Evolutionary conservation across 2,797 vertebrate species (phyloP), one percentile per base, ranked within the genome.

Genomic region (Lutjanus argentimaculatus): DNA sequence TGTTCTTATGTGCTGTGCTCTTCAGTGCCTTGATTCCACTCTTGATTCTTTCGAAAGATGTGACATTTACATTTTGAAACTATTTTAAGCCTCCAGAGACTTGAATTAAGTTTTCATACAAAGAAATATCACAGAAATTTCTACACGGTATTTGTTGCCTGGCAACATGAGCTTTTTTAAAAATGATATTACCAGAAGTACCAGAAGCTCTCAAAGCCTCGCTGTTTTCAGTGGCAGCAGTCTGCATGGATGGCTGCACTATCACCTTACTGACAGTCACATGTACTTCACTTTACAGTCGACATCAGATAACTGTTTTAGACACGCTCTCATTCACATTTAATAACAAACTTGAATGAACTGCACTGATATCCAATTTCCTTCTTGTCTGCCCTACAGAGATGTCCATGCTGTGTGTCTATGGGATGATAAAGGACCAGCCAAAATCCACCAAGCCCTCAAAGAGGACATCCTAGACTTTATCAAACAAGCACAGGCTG

Each of bases 401-500:
- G 98, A 99, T 79, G 98, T 99, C 58, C 98, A 99, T 87, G 98
- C 98, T 71, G 98, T 99, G 87, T 99, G 98, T 94, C 94, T 99
- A 58, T 99, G 98, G 98, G 98, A 99, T 91, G 98, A 99, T 92
- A 99, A 99, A 96, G 98, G 98, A 80, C 98, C 98, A 51, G 97
- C 98, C 85, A 99, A 99, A 95, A 99, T 99, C 92, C 98, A 99
- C 90, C 98, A 99, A 87, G 98, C 98, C 86, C 96, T 99, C 85
- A 99, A 99, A 95, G 98, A 99, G 91, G 98, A 99, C 92, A 99
- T 99, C 91, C 96, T 99, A 89, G 98, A 99, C 91, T 99, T 99
- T 93, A 99, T 99, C 92, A 99, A 99, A 93, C 98, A 99, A 96
- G 98, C 98, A 86, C 98, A 99, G 92, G 97, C 97, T 61, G 91